These are phyloP conservation scores for Liolophura sinensis DNA, from an alignment of 1,140 invertebrate genomes.

Conservation along the genomic window DNA sequence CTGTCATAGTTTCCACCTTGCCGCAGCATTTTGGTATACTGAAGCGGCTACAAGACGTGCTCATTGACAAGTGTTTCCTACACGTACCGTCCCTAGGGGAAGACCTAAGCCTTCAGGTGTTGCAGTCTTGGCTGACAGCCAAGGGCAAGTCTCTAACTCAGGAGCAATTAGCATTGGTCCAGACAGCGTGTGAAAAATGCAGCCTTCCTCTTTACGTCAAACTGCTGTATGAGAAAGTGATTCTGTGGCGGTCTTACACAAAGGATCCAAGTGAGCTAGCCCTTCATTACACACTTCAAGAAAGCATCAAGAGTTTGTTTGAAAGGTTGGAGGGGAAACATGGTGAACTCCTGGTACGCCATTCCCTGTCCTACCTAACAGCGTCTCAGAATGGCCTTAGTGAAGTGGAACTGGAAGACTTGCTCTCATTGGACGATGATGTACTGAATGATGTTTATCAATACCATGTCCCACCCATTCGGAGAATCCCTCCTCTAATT, in stretches of 20 bases:
- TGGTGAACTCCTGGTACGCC: conserved; percentile 31
- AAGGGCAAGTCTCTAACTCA: conserved; percentile 29
- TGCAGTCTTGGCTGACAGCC: conserved; percentile 36
- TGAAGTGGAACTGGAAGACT: conserved; percentile 46
- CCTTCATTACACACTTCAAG: conserved; percentile 68
- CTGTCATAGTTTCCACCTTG: conserved; percentile 36
- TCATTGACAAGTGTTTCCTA: conserved; percentile 26
- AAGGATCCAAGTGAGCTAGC: conserved; percentile 24
- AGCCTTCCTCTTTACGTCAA: conserved; percentile 44
- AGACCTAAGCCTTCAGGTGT: conserved; percentile 29
- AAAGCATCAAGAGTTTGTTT: conserved; percentile 86
- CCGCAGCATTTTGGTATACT: conserved; percentile 19
- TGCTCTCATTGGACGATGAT: conserved; percentile 44
- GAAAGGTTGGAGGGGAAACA: conserved; percentile 37
- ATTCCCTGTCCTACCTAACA: conserved; percentile 64
- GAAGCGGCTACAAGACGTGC: background rate
- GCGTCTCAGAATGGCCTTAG: conserved; percentile 36
- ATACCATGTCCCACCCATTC: conserved; percentile 50
- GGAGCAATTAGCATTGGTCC: conserved; percentile 34
- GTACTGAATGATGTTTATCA: conserved; percentile 48
- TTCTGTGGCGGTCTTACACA: conserved; percentile 42
- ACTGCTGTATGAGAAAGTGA: conserved; percentile 38
- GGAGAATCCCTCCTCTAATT: conserved; percentile 41
- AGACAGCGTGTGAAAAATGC: conserved; percentile 36
- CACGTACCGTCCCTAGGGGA: conserved; percentile 28